Conservation (phyloP, 1,140 invertebrate species). For the Musca vetustissima region DNA sequence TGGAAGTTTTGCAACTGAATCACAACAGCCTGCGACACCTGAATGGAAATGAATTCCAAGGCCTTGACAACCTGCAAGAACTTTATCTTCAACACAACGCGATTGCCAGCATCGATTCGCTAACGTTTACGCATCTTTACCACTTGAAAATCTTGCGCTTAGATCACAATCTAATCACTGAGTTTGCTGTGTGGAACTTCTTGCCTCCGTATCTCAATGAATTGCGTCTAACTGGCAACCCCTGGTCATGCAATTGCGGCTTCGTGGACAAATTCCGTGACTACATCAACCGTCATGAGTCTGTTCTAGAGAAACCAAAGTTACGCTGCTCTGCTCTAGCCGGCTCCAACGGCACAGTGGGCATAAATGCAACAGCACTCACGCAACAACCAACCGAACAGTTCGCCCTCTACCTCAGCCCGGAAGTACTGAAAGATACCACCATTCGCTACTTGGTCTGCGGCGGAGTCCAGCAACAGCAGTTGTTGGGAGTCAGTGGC, state of each 20-base stretch:
- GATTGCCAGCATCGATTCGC: constrained; percentile 72
- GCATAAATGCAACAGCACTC: background rate
- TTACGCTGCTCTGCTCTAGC: constrained; percentile 50
- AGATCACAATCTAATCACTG: constrained; percentile 75
- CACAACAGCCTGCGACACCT: constrained; percentile 75
- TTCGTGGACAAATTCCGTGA: constrained; percentile 78
- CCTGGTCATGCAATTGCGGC: constrained; percentile 87
- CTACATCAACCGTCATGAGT: constrained; percentile 69
- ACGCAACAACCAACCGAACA: constrained; percentile 14
- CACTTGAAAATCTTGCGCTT: constrained; percentile 72
- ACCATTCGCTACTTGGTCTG: constrained; percentile 20
- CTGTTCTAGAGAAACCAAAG: constrained; percentile 65
- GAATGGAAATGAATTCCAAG: constrained; percentile 81
- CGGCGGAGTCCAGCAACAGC: constrained; percentile 15
- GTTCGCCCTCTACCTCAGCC: constrained; percentile 22
- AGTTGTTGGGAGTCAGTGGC: constrained; percentile 4
- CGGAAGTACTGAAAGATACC: constrained; percentile 21
- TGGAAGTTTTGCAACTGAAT: constrained; percentile 80
- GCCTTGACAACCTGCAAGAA: constrained; percentile 74
- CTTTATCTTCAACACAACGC: constrained; percentile 84
- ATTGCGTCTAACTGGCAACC: constrained; percentile 74
- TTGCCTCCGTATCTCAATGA: constrained; percentile 68
- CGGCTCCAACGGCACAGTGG: constrained; percentile 58
- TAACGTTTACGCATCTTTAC: constrained; percentile 73
- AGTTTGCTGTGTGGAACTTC: constrained; percentile 73